Percentiles rank a stretch among this genome's conserved stretches.
Evolutionary conservation across 92 coral and sea anemone genomes (phyloP).

Genomic region (Heteractis magnifica): DNA sequence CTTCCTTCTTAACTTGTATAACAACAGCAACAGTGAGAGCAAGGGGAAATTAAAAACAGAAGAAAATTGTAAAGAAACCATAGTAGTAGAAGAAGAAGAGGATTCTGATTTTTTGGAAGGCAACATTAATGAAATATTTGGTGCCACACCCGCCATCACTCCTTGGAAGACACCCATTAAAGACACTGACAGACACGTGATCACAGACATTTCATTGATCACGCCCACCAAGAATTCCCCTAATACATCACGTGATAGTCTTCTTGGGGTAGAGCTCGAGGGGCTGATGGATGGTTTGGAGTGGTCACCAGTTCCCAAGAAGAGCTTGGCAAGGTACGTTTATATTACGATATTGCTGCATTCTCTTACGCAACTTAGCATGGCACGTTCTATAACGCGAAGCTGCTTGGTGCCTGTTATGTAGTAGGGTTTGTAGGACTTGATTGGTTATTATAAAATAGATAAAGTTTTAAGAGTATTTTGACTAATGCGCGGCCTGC

Average conservation of each 20-base stretch:
- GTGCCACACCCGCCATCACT: not conserved
- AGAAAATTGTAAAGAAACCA: not conserved
- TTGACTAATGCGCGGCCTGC: too few relatives aligned
- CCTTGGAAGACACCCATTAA: conserved; percentile 20
- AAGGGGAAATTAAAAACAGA: not conserved
- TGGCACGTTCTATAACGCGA: too few relatives aligned
- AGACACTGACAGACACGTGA: conserved; percentile 30
- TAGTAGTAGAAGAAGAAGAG: not conserved
- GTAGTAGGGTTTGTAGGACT: too few relatives aligned
- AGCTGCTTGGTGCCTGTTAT: too few relatives aligned
- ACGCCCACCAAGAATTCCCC: conserved; percentile 46
- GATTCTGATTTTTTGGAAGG: not conserved
- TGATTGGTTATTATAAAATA: too few relatives aligned
- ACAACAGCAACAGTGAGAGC: not conserved
- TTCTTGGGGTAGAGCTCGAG: conserved; percentile 55
- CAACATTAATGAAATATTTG: not conserved
- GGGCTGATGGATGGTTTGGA: conserved; percentile 71
- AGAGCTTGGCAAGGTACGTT: conserved; percentile 18
- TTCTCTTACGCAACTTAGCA: not conserved
- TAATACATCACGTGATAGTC: conserved; percentile 69
- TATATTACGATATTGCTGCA: not conserved
- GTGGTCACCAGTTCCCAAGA: conserved; percentile 84
- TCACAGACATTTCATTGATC: conserved; percentile 20
- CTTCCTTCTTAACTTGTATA: not conserved
- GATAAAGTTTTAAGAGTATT: too few relatives aligned